Conservation (phyloP, 1,140 invertebrate genomes). For the Nasonia vitripennis region DNA sequence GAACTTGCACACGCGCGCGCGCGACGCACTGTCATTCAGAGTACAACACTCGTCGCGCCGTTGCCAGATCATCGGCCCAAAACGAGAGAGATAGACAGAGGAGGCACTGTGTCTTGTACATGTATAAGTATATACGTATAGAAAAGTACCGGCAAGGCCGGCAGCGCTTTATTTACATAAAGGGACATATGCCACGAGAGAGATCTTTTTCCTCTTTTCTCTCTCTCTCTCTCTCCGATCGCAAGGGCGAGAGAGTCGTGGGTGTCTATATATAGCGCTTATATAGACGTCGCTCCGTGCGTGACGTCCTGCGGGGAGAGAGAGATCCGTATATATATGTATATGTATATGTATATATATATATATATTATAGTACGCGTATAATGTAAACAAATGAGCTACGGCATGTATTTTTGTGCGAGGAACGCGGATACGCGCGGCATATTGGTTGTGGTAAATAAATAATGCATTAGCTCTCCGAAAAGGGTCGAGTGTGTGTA, state of each 20-base stretch:
- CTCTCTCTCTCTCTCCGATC: too few relatives aligned
- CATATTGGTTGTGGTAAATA: neutral
- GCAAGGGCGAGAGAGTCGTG: neutral
- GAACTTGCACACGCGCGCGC: neutral
- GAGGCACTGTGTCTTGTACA: neutral
- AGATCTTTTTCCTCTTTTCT: neutral
- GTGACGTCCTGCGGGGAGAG: neutral
- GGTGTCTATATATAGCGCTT: neutral
- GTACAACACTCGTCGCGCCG: neutral
- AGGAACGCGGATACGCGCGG: neutral
- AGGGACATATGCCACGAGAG: neutral
- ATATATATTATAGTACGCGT: neutral
- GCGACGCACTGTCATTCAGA: neutral
- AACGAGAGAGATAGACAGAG: constrained; percentile 20
- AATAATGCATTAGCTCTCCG: neutral
- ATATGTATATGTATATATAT: neutral
- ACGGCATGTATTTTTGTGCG: neutral
- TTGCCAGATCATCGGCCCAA: constrained; percentile 41
- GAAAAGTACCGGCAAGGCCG: constrained; percentile 1
- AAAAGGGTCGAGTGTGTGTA: neutral
- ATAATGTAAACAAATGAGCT: neutral
- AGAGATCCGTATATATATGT: too few relatives aligned
- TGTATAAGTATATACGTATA: neutral
- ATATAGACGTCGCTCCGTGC: neutral
- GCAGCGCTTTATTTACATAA: constrained; percentile 35